phyloP scores from a whole-genome alignment of 2,797 vertebrate species.

The Gobionotothen gibberifrons region DNA sequence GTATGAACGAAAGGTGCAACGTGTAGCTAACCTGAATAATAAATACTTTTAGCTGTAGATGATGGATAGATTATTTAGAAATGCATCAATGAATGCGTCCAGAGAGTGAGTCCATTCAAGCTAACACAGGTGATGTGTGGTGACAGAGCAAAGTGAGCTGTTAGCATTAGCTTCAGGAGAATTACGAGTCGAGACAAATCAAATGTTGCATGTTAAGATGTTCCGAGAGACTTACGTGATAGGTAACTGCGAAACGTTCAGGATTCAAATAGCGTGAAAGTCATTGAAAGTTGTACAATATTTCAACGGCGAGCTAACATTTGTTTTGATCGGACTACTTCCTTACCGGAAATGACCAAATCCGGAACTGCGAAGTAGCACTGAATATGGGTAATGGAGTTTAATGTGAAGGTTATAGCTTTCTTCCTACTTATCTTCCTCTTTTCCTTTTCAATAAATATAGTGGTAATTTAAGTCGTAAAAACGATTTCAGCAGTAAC shows the following conservation, averaged over 20 bases:
- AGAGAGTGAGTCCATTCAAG: background rate
- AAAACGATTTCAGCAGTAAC: background rate
- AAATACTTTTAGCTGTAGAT: background rate
- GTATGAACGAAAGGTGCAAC: background rate
- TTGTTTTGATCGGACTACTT: constrained; percentile 71
- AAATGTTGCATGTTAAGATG: background rate
- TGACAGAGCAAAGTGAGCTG: constrained; percentile 40
- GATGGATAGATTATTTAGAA: rapidly evolving
- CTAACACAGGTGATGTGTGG: constrained; percentile 8
- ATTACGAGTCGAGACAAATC: background rate
- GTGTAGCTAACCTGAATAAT: background rate
- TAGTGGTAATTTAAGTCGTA: background rate
- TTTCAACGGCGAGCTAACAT: constrained; percentile 35
- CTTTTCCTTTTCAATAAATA: background rate
- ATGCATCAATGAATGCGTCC: background rate
- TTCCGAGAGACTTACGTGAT: constrained; percentile 43
- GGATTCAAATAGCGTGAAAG: background rate
- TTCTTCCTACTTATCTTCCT: background rate
- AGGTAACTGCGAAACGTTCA: background rate
- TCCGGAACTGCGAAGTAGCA: background rate
- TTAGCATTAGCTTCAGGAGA: constrained; percentile 54
- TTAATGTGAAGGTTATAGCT: background rate
- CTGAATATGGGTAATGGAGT: constrained; percentile 74
- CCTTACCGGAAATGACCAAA: constrained; percentile 53
- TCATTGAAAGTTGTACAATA: constrained; percentile 44